Evolutionary conservation across 2,797 vertebrate species (phyloP).

Genomic region (Lates japonicus): DNA sequence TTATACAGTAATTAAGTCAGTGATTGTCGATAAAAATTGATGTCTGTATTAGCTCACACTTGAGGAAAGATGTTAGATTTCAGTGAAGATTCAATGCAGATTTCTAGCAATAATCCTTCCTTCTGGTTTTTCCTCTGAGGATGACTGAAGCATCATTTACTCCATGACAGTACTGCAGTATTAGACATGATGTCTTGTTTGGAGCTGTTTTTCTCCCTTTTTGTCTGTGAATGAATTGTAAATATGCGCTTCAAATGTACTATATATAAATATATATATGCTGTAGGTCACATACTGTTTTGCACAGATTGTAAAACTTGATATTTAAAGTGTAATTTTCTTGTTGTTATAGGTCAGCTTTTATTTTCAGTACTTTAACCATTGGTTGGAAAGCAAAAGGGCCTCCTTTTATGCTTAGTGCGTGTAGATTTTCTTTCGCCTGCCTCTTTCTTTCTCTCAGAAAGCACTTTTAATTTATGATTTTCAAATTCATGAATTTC

Average conservation of each 20-base stretch:
- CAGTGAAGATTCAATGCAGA: slow-evolving; percentile 79
- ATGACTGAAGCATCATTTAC: slow-evolving; percentile 77
- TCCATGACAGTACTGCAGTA: slow-evolving; percentile 91
- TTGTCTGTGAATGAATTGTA: slow-evolving; percentile 93
- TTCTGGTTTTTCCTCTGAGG: slow-evolving; percentile 80
- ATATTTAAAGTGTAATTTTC: slow-evolving; percentile 92
- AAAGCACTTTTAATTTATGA: slow-evolving; percentile 71
- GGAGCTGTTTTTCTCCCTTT: slow-evolving; percentile 65
- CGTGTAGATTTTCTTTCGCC: slow-evolving; percentile 66
- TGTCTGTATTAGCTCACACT: slow-evolving; percentile 48
- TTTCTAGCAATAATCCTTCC: slow-evolving; percentile 92
- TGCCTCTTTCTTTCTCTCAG: slow-evolving; percentile 56
- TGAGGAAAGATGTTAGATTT: slow-evolving; percentile 56
- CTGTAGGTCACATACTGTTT: slow-evolving; percentile 94
- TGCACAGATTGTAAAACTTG: slow-evolving; percentile 95
- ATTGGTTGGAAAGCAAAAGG: slow-evolving; percentile 51
- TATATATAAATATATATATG: slow-evolving; percentile 88
- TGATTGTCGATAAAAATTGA: slow-evolving; percentile 40
- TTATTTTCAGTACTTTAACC: slow-evolving; percentile 79
- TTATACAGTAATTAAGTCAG: slow-evolving; percentile 20
- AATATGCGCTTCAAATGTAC: slow-evolving; percentile 94
- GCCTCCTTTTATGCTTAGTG: slow-evolving; percentile 73
- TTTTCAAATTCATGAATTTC: slow-evolving; percentile 51
- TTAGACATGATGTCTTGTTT: slow-evolving; percentile 88
- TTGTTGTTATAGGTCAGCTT: slow-evolving; percentile 83